A percentile compares a stretch with the other conserved stretches of the same genome.
phyloP scores from a whole-genome alignment of 1,140 invertebrate species.

The Drosophila kikkawai region DNA sequence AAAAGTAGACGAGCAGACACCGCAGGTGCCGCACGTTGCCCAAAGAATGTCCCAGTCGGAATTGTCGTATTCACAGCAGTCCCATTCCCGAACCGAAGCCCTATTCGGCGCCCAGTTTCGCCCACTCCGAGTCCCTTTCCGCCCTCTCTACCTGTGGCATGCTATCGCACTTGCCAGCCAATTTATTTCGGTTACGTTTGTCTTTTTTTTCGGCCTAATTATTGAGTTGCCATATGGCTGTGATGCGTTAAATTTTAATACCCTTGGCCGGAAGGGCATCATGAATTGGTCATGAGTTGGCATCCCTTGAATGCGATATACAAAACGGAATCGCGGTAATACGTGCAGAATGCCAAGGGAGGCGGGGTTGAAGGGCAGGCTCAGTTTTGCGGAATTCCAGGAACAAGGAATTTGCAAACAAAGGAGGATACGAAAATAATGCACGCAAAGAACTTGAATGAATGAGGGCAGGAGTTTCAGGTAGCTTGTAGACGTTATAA shows the following conservation, averaged over 20 bases:
- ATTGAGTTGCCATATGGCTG: conserved; percentile 54
- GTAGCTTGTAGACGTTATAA: conserved; percentile 1
- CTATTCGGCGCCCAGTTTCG: conserved; percentile 3
- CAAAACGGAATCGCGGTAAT: conserved; percentile 10
- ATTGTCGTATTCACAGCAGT: conserved; percentile 28
- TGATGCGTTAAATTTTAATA: conserved; percentile 66
- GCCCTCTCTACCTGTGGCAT: conserved; percentile 37
- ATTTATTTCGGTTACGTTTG: conserved; percentile 65
- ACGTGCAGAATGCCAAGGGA: conserved; percentile 8
- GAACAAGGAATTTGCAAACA: conserved; percentile 23
- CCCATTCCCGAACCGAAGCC: conserved; percentile 20
- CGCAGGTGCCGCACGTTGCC: conserved; percentile 26
- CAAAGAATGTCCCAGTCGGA: conserved; percentile 30
- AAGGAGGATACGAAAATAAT: conserved; percentile 14
- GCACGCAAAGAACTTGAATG: background rate
- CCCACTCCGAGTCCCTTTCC: conserved; percentile 20
- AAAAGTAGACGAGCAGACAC: conserved; percentile 37
- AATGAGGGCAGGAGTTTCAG: conserved; percentile 6
- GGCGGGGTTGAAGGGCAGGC: background rate
- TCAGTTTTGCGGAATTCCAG: conserved; percentile 25
- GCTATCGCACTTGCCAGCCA: conserved; percentile 71
- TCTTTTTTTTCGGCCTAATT: conserved; percentile 67
- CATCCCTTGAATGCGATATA: conserved; percentile 7
- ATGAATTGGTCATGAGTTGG: conserved; percentile 38
- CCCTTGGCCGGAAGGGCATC: conserved; percentile 45